These are phyloP conservation scores for Aphrophora alni DNA, from an alignment of 2,888 invertebrate species.

Conservation along the genomic window DNA sequence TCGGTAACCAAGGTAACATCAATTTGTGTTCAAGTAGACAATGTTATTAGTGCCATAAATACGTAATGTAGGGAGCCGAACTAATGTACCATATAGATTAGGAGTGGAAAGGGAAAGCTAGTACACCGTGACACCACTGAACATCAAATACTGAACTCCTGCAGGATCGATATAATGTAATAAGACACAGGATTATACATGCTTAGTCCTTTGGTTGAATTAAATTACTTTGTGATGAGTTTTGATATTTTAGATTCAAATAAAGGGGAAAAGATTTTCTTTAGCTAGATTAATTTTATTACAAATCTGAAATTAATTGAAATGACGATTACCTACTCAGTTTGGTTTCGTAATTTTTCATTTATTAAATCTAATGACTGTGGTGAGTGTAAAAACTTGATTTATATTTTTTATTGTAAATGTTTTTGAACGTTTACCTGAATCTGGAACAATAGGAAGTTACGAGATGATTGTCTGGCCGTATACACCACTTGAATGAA, in stretches of 20 bases:
- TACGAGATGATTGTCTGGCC: too few relatives aligned
- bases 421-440: too few relatives aligned
- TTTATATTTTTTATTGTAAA: too few relatives aligned
- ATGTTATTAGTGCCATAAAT: slow-evolving; percentile 3
- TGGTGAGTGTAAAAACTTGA: too few relatives aligned
- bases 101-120: not conserved
- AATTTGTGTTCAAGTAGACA: not conserved
- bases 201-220: not conserved
- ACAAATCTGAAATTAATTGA: too few relatives aligned
- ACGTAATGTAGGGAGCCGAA: slow-evolving; percentile 1
- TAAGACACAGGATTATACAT: not conserved
- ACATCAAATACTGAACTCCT: not conserved
- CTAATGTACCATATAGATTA: slow-evolving; percentile 1
- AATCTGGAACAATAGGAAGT: too few relatives aligned
- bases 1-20: slow-evolving; percentile 1
- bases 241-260: not conserved
- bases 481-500: too few relatives aligned
- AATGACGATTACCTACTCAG: too few relatives aligned
- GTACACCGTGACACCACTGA: slow-evolving; percentile 1
- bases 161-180: not conserved
- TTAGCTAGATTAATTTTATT: too few relatives aligned
- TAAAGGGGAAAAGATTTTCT: too few relatives aligned
- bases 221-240: not conserved
- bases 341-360: too few relatives aligned
- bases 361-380: too few relatives aligned